phyloP scores from a whole-genome alignment of 1,140 invertebrate species.

The Ephestia elutella region DNA sequence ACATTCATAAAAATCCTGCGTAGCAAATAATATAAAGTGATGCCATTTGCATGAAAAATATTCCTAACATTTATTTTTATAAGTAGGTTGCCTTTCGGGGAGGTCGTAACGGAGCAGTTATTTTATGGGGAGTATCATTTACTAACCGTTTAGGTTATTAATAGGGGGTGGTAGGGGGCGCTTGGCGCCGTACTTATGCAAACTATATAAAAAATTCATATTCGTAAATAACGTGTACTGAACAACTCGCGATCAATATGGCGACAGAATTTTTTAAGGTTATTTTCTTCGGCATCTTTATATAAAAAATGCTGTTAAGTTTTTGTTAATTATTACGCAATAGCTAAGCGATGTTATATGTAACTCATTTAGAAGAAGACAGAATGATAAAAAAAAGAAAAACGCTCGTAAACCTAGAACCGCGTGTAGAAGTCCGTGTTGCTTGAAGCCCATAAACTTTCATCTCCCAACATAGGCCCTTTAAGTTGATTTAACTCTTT shows the following conservation, averaged over 20 bases:
- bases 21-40: not conserved
- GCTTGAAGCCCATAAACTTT: too few species aligned
- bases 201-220: slow-evolving; percentile 43
- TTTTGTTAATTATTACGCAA: too few species aligned
- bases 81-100: slow-evolving; percentile 12
- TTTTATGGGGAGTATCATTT: slow-evolving; percentile 39
- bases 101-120: slow-evolving; percentile 22
- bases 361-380: too few species aligned
- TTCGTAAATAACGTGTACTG: slow-evolving; percentile 22
- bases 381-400: too few species aligned
- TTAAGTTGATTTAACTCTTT: too few species aligned
- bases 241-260: slow-evolving; percentile 19
- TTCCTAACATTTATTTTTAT: slow-evolving; percentile 7
- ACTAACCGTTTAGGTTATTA: slow-evolving; percentile 43
- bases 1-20: not conserved
- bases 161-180: slow-evolving; percentile 30
- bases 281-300: not conserved
- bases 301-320: too few species aligned
- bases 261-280: not conserved
- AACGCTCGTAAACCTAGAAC: too few species aligned
- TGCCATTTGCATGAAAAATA: slow-evolving; percentile 2
- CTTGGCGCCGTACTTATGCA: slow-evolving; percentile 35
- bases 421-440: too few species aligned
- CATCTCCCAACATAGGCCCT: too few species aligned
- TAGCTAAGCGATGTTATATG: too few species aligned